Evolutionary conservation across 2,888 invertebrate genomes (phyloP).

Genomic region (Andrena fulva): DNA sequence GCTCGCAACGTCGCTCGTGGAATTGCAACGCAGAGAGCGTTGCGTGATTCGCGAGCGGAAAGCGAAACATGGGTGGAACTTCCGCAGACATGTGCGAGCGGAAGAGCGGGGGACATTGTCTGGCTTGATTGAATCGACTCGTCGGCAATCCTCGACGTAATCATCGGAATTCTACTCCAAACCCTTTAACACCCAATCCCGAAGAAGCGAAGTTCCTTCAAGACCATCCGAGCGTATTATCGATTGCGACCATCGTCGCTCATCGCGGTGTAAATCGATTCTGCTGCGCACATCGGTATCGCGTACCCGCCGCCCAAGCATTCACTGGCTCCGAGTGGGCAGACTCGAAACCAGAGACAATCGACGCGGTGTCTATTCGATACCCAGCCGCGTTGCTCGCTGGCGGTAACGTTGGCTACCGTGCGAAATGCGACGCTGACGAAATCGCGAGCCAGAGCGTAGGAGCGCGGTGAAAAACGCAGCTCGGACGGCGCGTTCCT

Average conservation of each 20-base stretch:
- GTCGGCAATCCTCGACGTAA: neutral
- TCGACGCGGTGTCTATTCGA: conserved; percentile 49
- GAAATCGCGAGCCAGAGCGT: conserved; percentile 31
- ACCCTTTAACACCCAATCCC: neutral
- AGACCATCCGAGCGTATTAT: too few relatives aligned
- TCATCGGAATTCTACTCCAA: conserved; percentile 20
- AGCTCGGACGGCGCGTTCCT: conserved; percentile 28
- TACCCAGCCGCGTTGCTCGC: conserved; percentile 17
- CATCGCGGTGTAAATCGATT: conserved; percentile 44
- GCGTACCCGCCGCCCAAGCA: neutral
- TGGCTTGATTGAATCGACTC: neutral
- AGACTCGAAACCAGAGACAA: conserved; percentile 60
- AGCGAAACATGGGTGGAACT: conserved; percentile 61
- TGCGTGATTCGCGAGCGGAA: conserved; percentile 51
- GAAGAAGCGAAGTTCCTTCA: neutral
- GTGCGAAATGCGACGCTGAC: conserved; percentile 43
- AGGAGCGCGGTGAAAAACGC: neutral
- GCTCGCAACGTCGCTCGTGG: neutral
- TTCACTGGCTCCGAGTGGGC: neutral
- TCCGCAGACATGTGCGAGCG: conserved; percentile 54
- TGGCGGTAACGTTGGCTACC: neutral
- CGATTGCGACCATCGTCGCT: neutral
- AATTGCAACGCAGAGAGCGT: conserved; percentile 1
- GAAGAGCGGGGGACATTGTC: conserved; percentile 35
- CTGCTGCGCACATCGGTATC: conserved; percentile 46